A percentile compares a stretch with the other conserved stretches of the same genome.
phyloP scores from a whole-genome alignment of 2,113 vertebrate species.

The Bagarius yarrelli region DNA sequence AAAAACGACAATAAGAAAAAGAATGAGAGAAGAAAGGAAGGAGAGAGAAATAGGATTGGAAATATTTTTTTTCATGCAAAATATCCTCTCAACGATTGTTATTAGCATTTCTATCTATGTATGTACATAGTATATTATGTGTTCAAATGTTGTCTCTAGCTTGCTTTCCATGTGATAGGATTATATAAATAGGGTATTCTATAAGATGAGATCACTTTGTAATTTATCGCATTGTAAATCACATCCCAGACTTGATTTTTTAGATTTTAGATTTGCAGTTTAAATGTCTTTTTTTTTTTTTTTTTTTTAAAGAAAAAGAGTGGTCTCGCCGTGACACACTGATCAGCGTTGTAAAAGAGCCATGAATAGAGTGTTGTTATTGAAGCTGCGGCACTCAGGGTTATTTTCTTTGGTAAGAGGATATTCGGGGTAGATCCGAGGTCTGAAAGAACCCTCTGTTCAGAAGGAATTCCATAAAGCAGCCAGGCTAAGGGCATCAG shows the following conservation, averaged over 20 bases:
- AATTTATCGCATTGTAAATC: no score
- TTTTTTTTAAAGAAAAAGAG: slow-evolving; percentile 34
- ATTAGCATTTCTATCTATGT: no score
- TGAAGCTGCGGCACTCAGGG: slow-evolving; percentile 41
- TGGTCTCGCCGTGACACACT: slow-evolving; percentile 48
- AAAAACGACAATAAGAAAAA: not conserved
- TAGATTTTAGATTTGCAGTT: no score
- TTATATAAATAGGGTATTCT: no score
- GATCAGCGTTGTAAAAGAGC: slow-evolving; percentile 49
- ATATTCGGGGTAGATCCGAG: slow-evolving; percentile 57
- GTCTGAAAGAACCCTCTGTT: slow-evolving; percentile 85
- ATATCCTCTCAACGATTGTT: not conserved
- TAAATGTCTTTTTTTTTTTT: slow-evolving; percentile 17
- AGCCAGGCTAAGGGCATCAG: slow-evolving; percentile 43
- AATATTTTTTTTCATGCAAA: not conserved
- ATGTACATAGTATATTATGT: no score
- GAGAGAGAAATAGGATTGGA: not conserved
- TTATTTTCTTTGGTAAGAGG: slow-evolving; percentile 71
- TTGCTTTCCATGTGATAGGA: no score
- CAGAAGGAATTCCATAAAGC: slow-evolving; percentile 65
- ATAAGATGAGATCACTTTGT: no score
- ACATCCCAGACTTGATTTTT: no score
- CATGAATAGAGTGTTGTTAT: slow-evolving; percentile 79
- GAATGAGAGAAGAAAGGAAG: not conserved
- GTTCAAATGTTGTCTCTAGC: no score